Base-by-base conservation (phyloP, 2,797 vertebrate genomes). In the Micrastur ruficollis region DNA sequence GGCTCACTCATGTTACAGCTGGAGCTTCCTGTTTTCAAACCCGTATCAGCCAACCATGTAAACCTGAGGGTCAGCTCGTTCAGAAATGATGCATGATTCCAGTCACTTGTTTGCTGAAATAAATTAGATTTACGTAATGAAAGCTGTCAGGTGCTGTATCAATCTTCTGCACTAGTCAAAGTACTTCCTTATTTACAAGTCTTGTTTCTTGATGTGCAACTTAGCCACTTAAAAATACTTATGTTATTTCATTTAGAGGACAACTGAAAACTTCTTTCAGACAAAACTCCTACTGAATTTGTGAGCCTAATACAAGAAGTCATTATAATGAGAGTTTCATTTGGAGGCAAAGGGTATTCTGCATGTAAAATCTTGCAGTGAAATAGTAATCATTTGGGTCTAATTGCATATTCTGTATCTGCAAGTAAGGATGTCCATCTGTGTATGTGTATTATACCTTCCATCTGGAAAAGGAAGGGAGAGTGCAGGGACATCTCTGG, bases 11-110 rank as follows among this genome's bases (percentile, higher is more conserved):
- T 96, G 97, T 97, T 98, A 97, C 98, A 98, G 98, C 97, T 98
- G 98, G 98, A 61, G 95, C 97, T 98, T 98, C 98, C 98, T 98
- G 98, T 98, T 98, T 98, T 98, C 93, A 97, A 98, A 95, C 90
- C 95, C 97, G 0, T 97, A 93, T 96, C 97, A 98, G 95, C 97
- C 93, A 97, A 98, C 97, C 98, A 97, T 98, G 96, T 97, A 98
- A 98, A 97, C 81, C 96, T 93, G 91, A 97, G 96, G 97, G 98
- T 97, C 97, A 97, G 93, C 97, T 97, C 87, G 96, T 98, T 97
- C 95, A 96, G 94, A 96, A 97, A 97, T 94, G 96, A 95, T 92
- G 96, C 94, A 79, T 82, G 90, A 96, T 97, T 98, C 96, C 96
- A 98, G 96, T 96, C 97, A 97, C 95, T 98, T 98, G 97, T 97